Conservation (phyloP, 2,113 vertebrate species). For the Cochlearius cochlearius region DNA sequence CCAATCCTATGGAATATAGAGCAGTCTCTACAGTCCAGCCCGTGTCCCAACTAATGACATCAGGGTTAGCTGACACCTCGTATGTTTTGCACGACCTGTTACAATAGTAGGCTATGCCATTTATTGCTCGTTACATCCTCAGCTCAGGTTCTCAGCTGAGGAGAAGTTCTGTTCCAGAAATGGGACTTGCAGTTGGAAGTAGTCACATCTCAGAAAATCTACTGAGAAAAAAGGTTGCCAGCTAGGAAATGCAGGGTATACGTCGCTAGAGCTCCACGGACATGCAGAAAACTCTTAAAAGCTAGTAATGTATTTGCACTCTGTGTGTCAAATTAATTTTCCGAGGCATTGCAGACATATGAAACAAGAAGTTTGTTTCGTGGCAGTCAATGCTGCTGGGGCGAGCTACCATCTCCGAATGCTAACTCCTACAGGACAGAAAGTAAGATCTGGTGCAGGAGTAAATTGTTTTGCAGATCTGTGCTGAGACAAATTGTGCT, state of each 20-base stretch:
- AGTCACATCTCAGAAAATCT: not conserved
- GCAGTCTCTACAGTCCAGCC: not conserved
- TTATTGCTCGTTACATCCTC: not conserved
- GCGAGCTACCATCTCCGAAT: not conserved
- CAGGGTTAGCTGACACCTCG: not conserved
- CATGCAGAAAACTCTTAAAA: not conserved
- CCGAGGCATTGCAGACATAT: not conserved
- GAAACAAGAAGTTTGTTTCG: not conserved
- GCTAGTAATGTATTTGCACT: not conserved
- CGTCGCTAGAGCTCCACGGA: not conserved
- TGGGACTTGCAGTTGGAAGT: not conserved
- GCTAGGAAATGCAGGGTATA: not conserved
- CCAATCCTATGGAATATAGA: not conserved
- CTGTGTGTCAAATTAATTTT: not conserved
- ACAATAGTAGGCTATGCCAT: not conserved
- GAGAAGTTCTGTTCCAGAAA: not conserved
- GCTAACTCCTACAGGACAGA: not conserved
- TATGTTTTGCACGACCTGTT: not conserved
- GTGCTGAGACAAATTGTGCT: not conserved
- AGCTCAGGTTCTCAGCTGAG: not conserved
- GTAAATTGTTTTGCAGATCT: not conserved
- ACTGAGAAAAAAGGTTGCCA: not conserved
- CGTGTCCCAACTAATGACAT: rapidly evolving
- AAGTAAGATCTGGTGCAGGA: not conserved
- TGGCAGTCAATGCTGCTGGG: not conserved